Evolutionary conservation across 2,888 invertebrate genomes (phyloP).

Genomic region (Willowsia nigromaculata): DNA sequence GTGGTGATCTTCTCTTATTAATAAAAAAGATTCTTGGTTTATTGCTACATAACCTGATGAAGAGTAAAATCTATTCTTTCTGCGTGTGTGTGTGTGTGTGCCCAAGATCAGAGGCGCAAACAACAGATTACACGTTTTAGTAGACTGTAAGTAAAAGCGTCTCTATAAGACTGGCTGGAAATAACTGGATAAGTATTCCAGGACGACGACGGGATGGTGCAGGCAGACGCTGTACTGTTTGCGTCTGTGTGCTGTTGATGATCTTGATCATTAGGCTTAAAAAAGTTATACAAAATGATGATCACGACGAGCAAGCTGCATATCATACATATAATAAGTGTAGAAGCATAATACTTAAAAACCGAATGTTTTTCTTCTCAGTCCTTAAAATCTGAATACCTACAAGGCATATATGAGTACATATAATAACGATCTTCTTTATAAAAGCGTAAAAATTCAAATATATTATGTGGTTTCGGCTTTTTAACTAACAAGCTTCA

Average conservation of each 20-base stretch:
- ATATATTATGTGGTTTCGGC: constrained; percentile 18
- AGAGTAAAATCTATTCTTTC: background rate
- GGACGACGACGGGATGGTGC: constrained; percentile 33
- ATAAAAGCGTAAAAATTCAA: background rate
- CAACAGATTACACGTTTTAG: background rate
- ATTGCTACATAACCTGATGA: background rate
- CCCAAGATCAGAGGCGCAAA: background rate
- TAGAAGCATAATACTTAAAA: background rate
- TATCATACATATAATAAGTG: background rate
- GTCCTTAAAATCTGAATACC: too few relatives aligned
- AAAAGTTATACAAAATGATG: constrained; percentile 12
- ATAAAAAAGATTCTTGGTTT: background rate
- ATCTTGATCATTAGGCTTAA: constrained; percentile 58
- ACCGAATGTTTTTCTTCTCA: background rate
- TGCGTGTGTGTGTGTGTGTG: background rate
- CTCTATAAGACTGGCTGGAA: constrained; percentile 9
- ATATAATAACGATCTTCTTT: too few relatives aligned
- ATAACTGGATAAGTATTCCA: constrained; percentile 43
- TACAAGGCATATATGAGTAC: too few relatives aligned
- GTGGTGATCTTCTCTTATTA: constrained; percentile 37
- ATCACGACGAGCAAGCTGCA: constrained; percentile 40
- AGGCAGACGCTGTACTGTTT: constrained; percentile 37
- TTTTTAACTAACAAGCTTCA: constrained; percentile 45
- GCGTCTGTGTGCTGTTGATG: constrained; percentile 21
- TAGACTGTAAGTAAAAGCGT: background rate